Evolutionary conservation across 2,113 vertebrate genomes (phyloP).

Genomic region (Lycaon pictus): DNA sequence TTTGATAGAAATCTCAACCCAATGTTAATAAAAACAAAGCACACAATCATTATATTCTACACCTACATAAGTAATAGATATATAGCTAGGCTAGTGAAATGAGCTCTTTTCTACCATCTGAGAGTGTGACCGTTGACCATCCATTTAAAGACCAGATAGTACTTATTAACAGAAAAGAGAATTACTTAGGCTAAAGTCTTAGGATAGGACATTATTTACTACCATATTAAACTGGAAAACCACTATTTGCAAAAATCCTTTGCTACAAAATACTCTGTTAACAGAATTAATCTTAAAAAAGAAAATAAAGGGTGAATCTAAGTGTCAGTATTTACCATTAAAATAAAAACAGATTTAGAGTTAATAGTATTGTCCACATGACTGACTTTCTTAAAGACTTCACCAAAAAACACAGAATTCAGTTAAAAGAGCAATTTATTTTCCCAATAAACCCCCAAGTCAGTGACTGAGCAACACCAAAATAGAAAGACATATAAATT

Average conservation of each 20-base stretch:
- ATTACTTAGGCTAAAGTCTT: not conserved
- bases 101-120: not conserved
- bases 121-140: not conserved
- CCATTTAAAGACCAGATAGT: not conserved
- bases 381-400: not conserved
- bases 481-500: not conserved
- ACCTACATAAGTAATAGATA: not conserved
- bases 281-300: not conserved
- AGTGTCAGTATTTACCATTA: not conserved
- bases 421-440: not conserved
- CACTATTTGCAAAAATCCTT: not conserved
- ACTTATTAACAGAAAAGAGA: not conserved
- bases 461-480: not conserved
- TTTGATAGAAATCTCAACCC: not conserved
- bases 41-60: not conserved
- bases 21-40: not conserved
- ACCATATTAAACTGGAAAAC: not conserved
- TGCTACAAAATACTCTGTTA: not conserved
- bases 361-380: not conserved
- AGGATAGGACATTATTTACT: not conserved
- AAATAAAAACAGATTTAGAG: conserved; percentile 11
- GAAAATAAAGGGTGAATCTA: not conserved
- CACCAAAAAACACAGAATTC: not conserved
- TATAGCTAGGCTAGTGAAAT: not conserved
- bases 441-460: not conserved